Evolutionary conservation across 92 coral and sea anemone species (phyloP).

Genomic region (Porites evermanni): DNA sequence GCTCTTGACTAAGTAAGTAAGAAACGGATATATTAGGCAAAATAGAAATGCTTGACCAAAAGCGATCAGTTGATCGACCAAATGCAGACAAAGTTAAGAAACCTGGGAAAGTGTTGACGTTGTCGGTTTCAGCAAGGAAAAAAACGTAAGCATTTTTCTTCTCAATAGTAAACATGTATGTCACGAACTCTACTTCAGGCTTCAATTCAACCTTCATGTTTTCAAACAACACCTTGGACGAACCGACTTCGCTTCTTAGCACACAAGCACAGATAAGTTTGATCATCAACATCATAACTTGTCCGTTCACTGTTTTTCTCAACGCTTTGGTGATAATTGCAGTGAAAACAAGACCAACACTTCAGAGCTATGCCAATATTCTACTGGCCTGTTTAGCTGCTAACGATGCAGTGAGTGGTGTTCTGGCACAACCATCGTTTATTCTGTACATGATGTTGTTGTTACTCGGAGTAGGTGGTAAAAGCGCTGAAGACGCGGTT

Average conservation of each 20-base stretch:
- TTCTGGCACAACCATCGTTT: neutral
- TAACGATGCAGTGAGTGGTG: neutral
- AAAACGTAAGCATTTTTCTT: too few species aligned
- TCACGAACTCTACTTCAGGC: too few species aligned
- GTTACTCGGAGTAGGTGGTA: too few species aligned
- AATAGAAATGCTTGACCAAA: too few species aligned
- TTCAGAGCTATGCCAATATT: conserved; percentile 13
- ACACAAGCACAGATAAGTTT: neutral
- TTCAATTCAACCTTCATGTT: neutral
- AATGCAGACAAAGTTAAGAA: too few species aligned
- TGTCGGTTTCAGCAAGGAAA: too few species aligned
- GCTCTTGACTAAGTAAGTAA: too few species aligned
- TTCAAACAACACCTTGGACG: neutral
- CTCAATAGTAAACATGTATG: too few species aligned
- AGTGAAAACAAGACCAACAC: conserved; percentile 28
- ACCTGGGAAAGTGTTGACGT: too few species aligned
- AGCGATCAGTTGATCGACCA: too few species aligned
- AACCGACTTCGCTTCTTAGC: neutral
- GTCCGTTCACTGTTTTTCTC: conserved; percentile 27
- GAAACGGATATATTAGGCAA: too few species aligned
- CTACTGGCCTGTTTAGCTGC: conserved; percentile 24
- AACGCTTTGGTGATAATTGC: conserved; percentile 23
- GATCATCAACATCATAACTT: neutral
- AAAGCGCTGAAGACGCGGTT: neutral
- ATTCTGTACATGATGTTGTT: neutral